Conservation (phyloP, 2,888 invertebrate species). For the Erebia epiphron region DNA sequence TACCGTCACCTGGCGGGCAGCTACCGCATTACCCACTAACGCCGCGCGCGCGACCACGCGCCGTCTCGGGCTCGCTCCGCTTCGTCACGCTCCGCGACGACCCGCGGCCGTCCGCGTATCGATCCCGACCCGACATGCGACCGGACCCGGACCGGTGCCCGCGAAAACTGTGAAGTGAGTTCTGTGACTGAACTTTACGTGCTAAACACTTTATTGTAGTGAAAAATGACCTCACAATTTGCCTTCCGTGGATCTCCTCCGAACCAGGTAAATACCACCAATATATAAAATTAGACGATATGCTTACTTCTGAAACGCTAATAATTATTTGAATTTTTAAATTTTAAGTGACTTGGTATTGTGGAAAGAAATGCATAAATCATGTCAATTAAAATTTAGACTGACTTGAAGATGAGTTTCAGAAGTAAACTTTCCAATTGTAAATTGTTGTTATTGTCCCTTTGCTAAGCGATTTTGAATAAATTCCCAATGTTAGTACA, state of each 20-base stretch:
- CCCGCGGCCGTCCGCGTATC: conserved; percentile 55
- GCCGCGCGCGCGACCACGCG: conserved; percentile 84
- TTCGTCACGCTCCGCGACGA: conserved; percentile 50
- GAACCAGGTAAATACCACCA: conserved; percentile 67
- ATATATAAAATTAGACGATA: not conserved
- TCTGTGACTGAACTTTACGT: conserved; percentile 58
- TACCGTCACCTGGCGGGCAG: conserved; percentile 85
- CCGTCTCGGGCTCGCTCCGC: conserved; percentile 46
- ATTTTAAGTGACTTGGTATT: not conserved
- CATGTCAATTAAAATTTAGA: not conserved
- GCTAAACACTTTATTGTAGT: conserved; percentile 42
- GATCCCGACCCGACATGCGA: conserved; percentile 50
- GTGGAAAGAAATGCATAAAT: not conserved
- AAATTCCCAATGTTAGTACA: conserved; percentile 10
- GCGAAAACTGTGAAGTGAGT: conserved; percentile 77
- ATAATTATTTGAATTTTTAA: not conserved
- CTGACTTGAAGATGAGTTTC: not conserved
- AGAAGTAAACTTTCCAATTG: not conserved
- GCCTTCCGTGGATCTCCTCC: conserved; percentile 81
- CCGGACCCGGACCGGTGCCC: conserved; percentile 52
- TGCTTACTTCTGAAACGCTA: not conserved
- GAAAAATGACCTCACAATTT: conserved; percentile 79
- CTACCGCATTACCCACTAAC: conserved; percentile 85
- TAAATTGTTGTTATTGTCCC: not conserved
- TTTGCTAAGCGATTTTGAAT: conserved; percentile 30